A percentile compares a stretch with the other conserved stretches of the same genome.
phyloP scores from a whole-genome alignment of 2,888 invertebrate species.

The Cryptus armator region DNA sequence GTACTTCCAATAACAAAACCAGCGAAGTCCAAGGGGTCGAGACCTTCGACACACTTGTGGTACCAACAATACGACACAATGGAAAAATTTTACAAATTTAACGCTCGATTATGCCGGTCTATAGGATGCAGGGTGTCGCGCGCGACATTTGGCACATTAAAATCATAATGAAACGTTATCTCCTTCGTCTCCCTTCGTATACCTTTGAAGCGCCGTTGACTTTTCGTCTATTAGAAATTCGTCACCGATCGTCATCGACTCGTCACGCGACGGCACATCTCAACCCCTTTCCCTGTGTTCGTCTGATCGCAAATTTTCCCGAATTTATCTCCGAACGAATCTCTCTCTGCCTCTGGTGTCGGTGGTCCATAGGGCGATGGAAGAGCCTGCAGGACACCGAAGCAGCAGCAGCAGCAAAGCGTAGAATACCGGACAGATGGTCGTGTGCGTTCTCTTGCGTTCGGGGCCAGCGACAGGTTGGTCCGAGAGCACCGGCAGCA shows the following conservation, averaged over 20 bases:
- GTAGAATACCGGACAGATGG: slow-evolving; percentile 80
- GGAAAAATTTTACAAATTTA: slow-evolving; percentile 84
- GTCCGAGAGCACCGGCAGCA: slow-evolving; percentile 83
- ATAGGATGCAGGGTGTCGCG: slow-evolving; percentile 39
- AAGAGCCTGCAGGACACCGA: slow-evolving; percentile 36
- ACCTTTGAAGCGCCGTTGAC: slow-evolving; percentile 59
- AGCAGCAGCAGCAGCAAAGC: slow-evolving; percentile 1
- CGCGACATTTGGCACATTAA: slow-evolving; percentile 82
- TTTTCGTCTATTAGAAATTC: slow-evolving; percentile 15
- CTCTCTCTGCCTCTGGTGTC: slow-evolving; percentile 43
- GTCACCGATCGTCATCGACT: slow-evolving; percentile 47
- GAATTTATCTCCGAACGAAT: slow-evolving; percentile 64
- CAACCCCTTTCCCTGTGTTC: background rate
- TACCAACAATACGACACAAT: slow-evolving; percentile 73
- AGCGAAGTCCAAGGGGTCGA: slow-evolving; percentile 56
- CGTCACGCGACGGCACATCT: background rate
- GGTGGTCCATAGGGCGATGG: slow-evolving; percentile 27
- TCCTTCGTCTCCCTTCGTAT: slow-evolving; percentile 46
- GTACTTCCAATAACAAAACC: slow-evolving; percentile 19
- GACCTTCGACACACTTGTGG: slow-evolving; percentile 53
- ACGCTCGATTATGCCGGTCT: slow-evolving; percentile 83
- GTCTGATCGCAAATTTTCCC: slow-evolving; percentile 50
- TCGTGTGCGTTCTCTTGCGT: slow-evolving; percentile 73
- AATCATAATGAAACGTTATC: slow-evolving; percentile 78
- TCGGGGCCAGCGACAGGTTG: slow-evolving; percentile 83